These are phyloP conservation scores for Cyclura pinguis DNA, from an alignment of 2,797 vertebrate species.

Conservation along the genomic window DNA sequence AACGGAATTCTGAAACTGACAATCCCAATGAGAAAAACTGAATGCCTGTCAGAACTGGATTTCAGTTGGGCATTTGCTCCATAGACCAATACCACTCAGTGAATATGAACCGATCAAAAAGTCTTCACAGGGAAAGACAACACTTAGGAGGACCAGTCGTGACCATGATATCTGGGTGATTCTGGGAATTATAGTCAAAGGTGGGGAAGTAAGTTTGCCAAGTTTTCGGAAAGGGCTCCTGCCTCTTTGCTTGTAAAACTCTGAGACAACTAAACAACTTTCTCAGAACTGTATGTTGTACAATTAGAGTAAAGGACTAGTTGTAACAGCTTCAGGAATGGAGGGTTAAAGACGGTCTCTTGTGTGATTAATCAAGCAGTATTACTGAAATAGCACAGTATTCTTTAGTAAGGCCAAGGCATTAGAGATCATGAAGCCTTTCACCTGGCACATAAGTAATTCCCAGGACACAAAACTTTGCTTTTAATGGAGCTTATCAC, in stretches of 20 bases:
- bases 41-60: background rate
- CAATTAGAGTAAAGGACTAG: background rate
- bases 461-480: background rate
- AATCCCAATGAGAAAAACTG: background rate
- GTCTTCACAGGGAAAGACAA: background rate
- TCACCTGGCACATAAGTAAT: background rate
- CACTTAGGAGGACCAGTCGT: no score
- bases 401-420: background rate
- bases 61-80: slow-evolving; percentile 15
- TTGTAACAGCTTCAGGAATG: background rate
- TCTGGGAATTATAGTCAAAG: background rate
- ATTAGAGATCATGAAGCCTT: background rate
- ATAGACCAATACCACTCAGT: background rate
- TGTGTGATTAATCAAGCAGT: background rate
- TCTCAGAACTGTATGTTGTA: background rate
- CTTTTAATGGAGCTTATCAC: background rate
- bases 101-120: background rate
- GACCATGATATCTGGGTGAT: background rate
- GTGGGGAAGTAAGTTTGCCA: background rate
- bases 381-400: background rate
- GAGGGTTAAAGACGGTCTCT: background rate
- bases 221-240: no score
- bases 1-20: slow-evolving; percentile 10
- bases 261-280: background rate
- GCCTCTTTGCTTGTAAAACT: background rate